These are phyloP conservation scores for Stylophora pistillata DNA, from an alignment of 64 coral and sea anemone genomes.

Conservation along the genomic window DNA sequence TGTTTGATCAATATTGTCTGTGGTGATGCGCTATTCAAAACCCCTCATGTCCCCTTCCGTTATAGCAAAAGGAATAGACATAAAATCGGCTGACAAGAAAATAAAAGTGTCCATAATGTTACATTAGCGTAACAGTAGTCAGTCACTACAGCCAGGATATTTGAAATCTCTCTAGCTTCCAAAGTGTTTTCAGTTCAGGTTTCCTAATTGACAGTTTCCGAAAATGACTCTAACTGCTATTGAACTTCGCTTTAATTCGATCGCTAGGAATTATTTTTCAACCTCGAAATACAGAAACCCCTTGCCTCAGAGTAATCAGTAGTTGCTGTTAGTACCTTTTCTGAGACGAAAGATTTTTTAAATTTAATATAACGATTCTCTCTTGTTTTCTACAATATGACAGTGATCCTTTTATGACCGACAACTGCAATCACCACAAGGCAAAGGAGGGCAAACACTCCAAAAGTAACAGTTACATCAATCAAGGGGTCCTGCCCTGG, in stretches of 20 bases:
- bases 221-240: neutral
- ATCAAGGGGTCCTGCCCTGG: neutral
- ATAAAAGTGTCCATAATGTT: too few species aligned
- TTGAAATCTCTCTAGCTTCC: too few species aligned
- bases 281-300: neutral
- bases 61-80: too few species aligned
- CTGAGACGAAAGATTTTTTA: neutral
- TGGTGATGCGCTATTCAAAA: neutral
- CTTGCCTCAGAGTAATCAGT: neutral
- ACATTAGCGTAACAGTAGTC: too few species aligned
- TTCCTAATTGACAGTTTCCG: neutral
- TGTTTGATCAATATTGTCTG: too few species aligned
- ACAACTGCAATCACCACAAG: slow-evolving; percentile 17
- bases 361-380: neutral
- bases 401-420: neutral
- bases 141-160: neutral
- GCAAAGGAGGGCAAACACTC: slow-evolving; percentile 7
- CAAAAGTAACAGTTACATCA: neutral
- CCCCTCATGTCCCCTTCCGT: too few species aligned
- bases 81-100: too few species aligned
- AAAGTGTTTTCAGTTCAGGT: too few species aligned
- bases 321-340: neutral
- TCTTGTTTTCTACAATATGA: neutral
- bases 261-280: neutral
- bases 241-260: neutral